Base-by-base conservation (phyloP, 2,888 invertebrate genomes). In the Geophilus truncorum region DNA sequence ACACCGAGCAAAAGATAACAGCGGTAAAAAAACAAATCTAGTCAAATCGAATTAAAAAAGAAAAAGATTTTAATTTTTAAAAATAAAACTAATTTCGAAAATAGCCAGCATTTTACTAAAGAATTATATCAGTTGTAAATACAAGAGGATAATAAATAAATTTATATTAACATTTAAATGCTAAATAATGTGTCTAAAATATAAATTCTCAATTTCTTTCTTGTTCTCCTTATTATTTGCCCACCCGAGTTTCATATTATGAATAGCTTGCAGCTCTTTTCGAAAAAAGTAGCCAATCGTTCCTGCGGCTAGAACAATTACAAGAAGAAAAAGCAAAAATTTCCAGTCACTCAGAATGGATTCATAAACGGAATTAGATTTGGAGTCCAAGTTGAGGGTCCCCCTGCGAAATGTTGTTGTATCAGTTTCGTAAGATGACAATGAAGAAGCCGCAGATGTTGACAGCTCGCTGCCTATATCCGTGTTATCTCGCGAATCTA, bases 1-100 rank as follows among this genome's bases (percentile, higher is more conserved):
- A 25, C 75, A 77, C 81, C 81, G 23, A 40, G 12, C 18, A 76
- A 80, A 40, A 51, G 78, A 9, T 78, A 45, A 51, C 51, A 45
- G 9, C 45, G 45, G 40, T 78, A n/a, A 4, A 32, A 18, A 32
- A 18, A n/a, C 9, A 77, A 77, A 30, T 77, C 34, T 77, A 77
- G 36, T 77, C 77, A 34, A 76, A 70, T 10, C 12, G n/a, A 6
- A 12, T 70, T 28, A n/a, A n/a, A n/a, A n/a, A n/a, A n/a, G n/a
- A n/a, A n/a, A n/a, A n/a, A n/a, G n/a, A n/a, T n/a, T n/a, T n/a
- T n/a, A n/a, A n/a, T n/a, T n/a, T n/a, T n/a, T 23, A 75, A 23
- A 3, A 23, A 75, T 18, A 25, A 30, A 23, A 75, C 10, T 12
- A 23, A 75, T 75, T 3, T 25, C 21, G 75, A 21, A 32, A 34